Conservation (phyloP, 2,888 invertebrate species). For the Oscheius sp. region DNA sequence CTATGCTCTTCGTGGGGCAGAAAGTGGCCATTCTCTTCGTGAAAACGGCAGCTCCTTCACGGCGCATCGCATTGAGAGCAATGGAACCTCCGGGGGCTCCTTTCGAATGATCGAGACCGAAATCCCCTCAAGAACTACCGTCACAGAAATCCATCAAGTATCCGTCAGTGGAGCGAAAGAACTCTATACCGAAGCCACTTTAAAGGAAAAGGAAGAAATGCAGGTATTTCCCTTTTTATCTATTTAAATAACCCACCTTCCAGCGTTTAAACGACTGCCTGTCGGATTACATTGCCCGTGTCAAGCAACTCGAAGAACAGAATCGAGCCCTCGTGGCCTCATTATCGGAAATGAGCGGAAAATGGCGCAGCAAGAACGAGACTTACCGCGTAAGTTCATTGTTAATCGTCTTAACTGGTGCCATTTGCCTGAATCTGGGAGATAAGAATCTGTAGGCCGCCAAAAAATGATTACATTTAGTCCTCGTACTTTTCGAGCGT, state of each 20-base stretch:
- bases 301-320: slow-evolving; percentile 30
- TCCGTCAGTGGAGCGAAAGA: slow-evolving; percentile 29
- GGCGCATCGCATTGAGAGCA: no score
- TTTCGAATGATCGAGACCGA: slow-evolving; percentile 19
- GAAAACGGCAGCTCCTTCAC: no score
- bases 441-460: no score
- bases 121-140: not conserved
- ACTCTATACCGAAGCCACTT: slow-evolving; percentile 26
- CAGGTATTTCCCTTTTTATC: not conserved
- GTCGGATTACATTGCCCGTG: slow-evolving; percentile 23
- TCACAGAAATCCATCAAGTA: not conserved
- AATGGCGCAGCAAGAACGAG: slow-evolving; percentile 30
- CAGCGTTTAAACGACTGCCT: slow-evolving; percentile 30
- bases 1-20: no score
- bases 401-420: not conserved
- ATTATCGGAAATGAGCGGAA: slow-evolving; percentile 8
- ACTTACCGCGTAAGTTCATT: slow-evolving; percentile 20
- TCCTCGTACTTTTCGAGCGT: not conserved
- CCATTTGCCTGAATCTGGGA: slow-evolving; percentile 3
- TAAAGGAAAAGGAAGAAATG: slow-evolving; percentile 33
- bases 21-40: no score
- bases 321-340: slow-evolving; percentile 13
- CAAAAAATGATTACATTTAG: not conserved
- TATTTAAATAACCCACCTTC: not conserved
- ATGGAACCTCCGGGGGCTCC: no score